Evolutionary conservation across 2,888 invertebrate species (phyloP), one percentile per base, ranked within the genome.

Genomic region (Lasioglossum vierecki): DNA sequence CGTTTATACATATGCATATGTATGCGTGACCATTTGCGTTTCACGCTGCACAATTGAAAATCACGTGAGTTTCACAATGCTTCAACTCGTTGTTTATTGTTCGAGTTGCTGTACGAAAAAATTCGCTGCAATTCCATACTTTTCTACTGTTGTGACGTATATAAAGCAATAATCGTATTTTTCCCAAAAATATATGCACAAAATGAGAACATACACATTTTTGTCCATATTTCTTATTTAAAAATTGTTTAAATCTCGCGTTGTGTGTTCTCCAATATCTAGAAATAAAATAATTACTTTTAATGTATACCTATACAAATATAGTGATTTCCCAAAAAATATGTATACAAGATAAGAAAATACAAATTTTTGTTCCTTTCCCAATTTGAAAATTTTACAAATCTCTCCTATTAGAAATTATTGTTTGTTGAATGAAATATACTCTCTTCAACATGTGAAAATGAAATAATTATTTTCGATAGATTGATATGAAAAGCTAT

Each of bases 21-120:
- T 0, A 76, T 13, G 57, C 46, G 11, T 57, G 73, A 85, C 80
- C 63, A 46, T 75, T 70, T 53, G 39, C 35, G 35, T 35, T 39
- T 15, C 46, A 22, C n/a, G n/a, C n/a, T n/a, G 18, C 26, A 79
- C 70, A 77, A 83, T 80, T 77, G 77, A 76, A 68, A 73, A 44
- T 39, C 57, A 49, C 68, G 35, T n/a, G 68, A 60, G 68, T 81
- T 74, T 70, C 60, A 4, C 49, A 66, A 72, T 44, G 8, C 30
- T 75, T 63, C 49, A 18, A 49, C 0, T n/a, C 63, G 49, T 44
- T 49, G 46, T n/a, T 30, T 11, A 5, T 35, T 60, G 46, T 63
- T 63, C 71, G 35, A 18, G 30, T 75, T 26, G 13, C 9, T 39
- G 13, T 35, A 39, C 60, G 11, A 70, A 71, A n/a, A 75, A 53